Evolutionary conservation across 2,113 vertebrate species (phyloP).

Genomic region (Hypomesus transpacificus): DNA sequence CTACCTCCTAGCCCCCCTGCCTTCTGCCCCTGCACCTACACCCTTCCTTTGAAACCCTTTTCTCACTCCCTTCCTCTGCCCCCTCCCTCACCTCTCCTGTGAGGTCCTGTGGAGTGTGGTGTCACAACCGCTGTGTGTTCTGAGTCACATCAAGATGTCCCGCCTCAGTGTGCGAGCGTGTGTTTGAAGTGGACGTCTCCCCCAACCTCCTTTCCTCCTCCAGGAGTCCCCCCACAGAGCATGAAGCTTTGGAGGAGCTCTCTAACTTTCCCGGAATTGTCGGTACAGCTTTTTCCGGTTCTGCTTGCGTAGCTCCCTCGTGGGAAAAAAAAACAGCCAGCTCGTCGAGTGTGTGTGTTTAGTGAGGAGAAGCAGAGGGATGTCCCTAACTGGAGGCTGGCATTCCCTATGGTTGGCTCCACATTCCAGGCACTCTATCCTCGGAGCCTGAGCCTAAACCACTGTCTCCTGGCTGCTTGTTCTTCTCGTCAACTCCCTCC

Average conservation of each 20-base stretch:
- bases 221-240: constrained; percentile 24
- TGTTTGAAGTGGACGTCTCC: constrained; percentile 7
- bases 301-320: constrained; percentile 66
- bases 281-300: constrained; percentile 79
- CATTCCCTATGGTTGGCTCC: neutral
- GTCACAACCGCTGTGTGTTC: constrained; percentile 46
- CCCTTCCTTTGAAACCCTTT: neutral
- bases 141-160: constrained; percentile 47
- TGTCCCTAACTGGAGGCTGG: neutral
- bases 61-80: neutral
- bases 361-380: neutral
- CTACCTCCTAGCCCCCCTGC: neutral
- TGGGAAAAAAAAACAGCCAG: constrained; percentile 15
- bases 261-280: constrained; percentile 84
- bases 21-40: neutral
- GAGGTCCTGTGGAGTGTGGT: constrained; percentile 51
- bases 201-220: constrained; percentile 9
- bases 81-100: constrained; percentile 17
- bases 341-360: constrained; percentile 12
- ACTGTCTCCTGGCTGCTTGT: constrained; percentile 30
- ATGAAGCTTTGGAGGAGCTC: constrained; percentile 8
- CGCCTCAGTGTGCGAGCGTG: constrained; percentile 15
- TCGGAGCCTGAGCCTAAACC: neutral
- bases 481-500: constrained; percentile 52
- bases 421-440: constrained; percentile 27